Percentiles rank a stretch among this genome's conserved stretches.
Conservation (phyloP, 2,113 vertebrate species). For the Chaenocephalus aceratus region DNA sequence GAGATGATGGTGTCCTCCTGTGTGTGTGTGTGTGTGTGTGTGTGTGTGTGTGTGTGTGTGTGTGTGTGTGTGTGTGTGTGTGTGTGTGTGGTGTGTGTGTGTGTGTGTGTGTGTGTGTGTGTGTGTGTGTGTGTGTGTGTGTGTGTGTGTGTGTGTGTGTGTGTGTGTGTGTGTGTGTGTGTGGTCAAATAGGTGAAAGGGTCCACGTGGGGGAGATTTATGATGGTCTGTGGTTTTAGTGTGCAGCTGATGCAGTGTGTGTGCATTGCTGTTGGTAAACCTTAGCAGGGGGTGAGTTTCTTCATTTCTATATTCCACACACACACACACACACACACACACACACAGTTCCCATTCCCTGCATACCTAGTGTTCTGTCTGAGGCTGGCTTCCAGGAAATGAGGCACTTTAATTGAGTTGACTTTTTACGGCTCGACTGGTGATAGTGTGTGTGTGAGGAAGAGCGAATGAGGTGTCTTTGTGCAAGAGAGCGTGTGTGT, state of each 20-base stretch:
- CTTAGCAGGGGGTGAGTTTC: slow-evolving; percentile 53
- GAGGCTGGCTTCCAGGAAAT: slow-evolving; percentile 86
- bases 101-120: too few species aligned
- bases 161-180: not conserved
- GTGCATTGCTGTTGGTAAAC: slow-evolving; percentile 59
- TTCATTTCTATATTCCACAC: slow-evolving; percentile 26
- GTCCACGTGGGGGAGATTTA: slow-evolving; percentile 71
- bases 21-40: slow-evolving; percentile 25
- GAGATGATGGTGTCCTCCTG: slow-evolving; percentile 69
- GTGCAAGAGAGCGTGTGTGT: slow-evolving; percentile 40
- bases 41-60: slow-evolving; percentile 20
- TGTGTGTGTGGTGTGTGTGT: too few species aligned
- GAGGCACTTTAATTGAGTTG: slow-evolving; percentile 88
- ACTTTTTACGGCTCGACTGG: slow-evolving; percentile 84
- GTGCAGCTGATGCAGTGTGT: slow-evolving; percentile 34
- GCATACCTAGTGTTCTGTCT: slow-evolving; percentile 86
- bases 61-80: too few species aligned
- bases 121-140: too few species aligned
- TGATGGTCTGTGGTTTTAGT: slow-evolving; percentile 46
- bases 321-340: slow-evolving; percentile 52
- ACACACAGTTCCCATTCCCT: slow-evolving; percentile 83
- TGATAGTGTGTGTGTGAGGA: slow-evolving; percentile 66
- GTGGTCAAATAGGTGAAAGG: slow-evolving; percentile 74
- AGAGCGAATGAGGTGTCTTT: slow-evolving; percentile 56
- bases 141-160: too few species aligned